phyloP scores from a whole-genome alignment of 2,113 vertebrate genomes.

The Lagopus muta region DNA sequence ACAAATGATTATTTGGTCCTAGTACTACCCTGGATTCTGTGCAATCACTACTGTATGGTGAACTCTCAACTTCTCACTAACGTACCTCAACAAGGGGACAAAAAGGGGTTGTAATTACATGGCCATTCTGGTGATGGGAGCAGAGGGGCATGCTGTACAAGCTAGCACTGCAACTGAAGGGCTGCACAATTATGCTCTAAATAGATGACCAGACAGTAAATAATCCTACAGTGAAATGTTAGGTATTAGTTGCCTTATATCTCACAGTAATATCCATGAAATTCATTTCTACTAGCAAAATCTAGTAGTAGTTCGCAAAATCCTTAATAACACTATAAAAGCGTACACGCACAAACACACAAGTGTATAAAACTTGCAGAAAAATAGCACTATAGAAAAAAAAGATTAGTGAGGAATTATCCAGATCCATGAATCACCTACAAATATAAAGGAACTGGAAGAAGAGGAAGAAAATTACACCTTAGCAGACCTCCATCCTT shows the following conservation, averaged over 20 bases:
- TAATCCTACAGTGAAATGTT: background rate
- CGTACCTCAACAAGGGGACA: fast-evolving
- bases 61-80: background rate
- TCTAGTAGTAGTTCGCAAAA: background rate
- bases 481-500: background rate
- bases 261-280: background rate
- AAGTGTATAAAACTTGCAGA: background rate
- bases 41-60: fast-evolving
- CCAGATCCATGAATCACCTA: background rate
- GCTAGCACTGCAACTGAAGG: background rate
- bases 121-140: fast-evolving
- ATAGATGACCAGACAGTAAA: slow-evolving; percentile 14
- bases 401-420: background rate
- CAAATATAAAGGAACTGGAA: background rate
- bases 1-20: background rate
- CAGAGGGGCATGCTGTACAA: fast-evolving
- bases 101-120: fast-evolving
- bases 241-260: background rate
- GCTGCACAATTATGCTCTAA: background rate
- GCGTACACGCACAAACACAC: background rate
- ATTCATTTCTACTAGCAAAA: background rate
- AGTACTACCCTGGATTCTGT: background rate
- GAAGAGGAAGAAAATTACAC: background rate
- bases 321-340: background rate
- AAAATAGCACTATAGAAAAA: background rate